These are phyloP conservation scores for Brachionus rotundiformis DNA, from an alignment of 1,140 invertebrate species.

Conservation along the genomic window DNA sequence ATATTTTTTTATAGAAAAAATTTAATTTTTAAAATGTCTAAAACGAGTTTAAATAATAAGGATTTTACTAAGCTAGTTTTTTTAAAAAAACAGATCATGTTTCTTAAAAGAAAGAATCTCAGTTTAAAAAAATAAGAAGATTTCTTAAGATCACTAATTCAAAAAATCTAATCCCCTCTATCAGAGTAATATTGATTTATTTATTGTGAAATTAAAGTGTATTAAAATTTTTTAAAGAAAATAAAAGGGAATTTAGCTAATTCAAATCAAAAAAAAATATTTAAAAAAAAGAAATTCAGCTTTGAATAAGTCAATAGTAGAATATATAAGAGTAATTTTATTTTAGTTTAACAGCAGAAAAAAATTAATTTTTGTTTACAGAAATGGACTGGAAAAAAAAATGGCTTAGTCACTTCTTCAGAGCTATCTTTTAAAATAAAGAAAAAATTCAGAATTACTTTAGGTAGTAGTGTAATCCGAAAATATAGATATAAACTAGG, in stretches of 20 bases:
- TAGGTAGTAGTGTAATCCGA: not conserved
- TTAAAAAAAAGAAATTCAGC: not conserved
- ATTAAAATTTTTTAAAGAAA: not conserved
- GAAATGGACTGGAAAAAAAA: not conserved
- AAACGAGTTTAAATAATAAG: not conserved
- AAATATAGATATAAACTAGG: not conserved
- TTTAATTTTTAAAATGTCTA: not conserved
- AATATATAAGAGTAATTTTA: not conserved
- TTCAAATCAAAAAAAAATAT: not conserved
- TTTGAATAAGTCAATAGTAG: not conserved
- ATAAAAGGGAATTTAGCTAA: not conserved
- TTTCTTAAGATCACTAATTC: not conserved
- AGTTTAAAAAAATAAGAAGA: constrained; percentile 1
- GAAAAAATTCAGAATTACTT: not conserved
- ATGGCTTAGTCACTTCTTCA: not conserved
- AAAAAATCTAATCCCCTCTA: not conserved
- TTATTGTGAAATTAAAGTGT: not conserved
- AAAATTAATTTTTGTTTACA: not conserved
- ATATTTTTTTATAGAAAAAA: not conserved
- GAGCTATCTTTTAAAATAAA: constrained; percentile 2
- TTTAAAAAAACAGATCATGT: not conserved
- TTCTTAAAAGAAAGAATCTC: not conserved
- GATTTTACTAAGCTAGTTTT: not conserved
- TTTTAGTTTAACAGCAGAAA: not conserved
- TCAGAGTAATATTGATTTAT: not conserved